A percentile compares a stretch with the other conserved stretches of the same genome.
phyloP scores from a whole-genome alignment of 2,888 invertebrate species.

The Scaptomyza reducta region DNA sequence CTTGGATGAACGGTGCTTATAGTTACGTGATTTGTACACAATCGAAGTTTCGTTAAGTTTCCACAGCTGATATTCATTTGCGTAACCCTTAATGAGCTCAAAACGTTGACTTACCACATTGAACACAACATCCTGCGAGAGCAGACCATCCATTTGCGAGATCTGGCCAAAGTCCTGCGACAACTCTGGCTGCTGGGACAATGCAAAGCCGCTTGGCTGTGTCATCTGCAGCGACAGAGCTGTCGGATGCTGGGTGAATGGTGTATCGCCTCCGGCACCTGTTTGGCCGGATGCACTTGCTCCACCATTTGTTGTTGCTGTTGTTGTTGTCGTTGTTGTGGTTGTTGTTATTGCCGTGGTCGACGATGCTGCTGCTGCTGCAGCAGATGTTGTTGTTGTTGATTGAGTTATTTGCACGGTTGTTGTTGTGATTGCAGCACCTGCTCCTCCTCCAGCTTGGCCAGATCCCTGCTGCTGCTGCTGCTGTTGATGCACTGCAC shows the following conservation, averaged over 20 bases:
- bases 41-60: background rate
- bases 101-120: conserved; percentile 71
- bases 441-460: background rate
- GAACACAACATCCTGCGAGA: conserved; percentile 91
- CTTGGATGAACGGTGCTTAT: background rate
- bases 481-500: background rate
- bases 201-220: conserved; percentile 87
- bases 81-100: background rate
- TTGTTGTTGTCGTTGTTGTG: background rate
- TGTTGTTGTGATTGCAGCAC: conserved; percentile 4
- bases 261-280: conserved; percentile 58
- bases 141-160: conserved; percentile 96
- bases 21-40: background rate
- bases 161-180: conserved; percentile 84
- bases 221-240: conserved; percentile 89
- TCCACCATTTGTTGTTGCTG: conserved; percentile 1
- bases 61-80: background rate
- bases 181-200: conserved; percentile 87
- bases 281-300: background rate
- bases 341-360: background rate
- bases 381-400: conserved; percentile 2
- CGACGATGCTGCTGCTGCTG: conserved; percentile 12
- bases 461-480: background rate
- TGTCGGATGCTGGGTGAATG: conserved; percentile 88
- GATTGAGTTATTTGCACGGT: background rate